Evolutionary conservation across 1,140 invertebrate species (phyloP), one percentile per base, ranked within the genome.

Genomic region (Holcopasites calliopsidis): DNA sequence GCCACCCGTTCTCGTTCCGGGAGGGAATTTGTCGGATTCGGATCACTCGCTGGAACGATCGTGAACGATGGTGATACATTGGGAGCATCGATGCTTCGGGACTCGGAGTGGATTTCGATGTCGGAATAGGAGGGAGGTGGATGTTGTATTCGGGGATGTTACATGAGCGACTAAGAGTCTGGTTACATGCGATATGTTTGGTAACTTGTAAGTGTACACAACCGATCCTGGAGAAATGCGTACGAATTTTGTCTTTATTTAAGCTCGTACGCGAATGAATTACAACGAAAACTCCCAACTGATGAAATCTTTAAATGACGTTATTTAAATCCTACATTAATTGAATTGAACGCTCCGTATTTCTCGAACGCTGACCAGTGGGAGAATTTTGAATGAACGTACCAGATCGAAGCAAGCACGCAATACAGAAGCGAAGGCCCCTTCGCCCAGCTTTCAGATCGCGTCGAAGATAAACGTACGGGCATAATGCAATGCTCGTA

Each of bases 11-110:
- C 65, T 77, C 33, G 73, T 50, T 44, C 42, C 42, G 49, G 10
- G 11, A 18, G 60, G 75, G 50, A 54, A 83, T 83, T 82, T 82
- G 76, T 81, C 80, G 64, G n/a, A 38, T 35, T 1, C 11, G 38
- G 55, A 49, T 7, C 16, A 44, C 26, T 65, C 18, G 61, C 26
- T 18, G 31, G 16, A 18, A 35, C 55, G n/a, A n/a, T n/a, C n/a
- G n/a, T n/a, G 18, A 10, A 73, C 1, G 16, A 35, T 3, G 31
- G 1, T 18, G 1, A 11, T 26, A 61, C 1, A 16, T 28, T 26
- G 23, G 44, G 8, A 16, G 18, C n/a, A 0, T 33, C 11, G 16
- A 2, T 2, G 54, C 5, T 31, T 1, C 4, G 33, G 11, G 38
- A 38, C 16, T 23, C 23, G 11, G 0, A 8, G 11, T 18, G n/a